Percentiles rank a stretch among this genome's conserved stretches.
Evolutionary conservation across 2,888 invertebrate genomes (phyloP).

Genomic region (Drosophila picticornis): DNA sequence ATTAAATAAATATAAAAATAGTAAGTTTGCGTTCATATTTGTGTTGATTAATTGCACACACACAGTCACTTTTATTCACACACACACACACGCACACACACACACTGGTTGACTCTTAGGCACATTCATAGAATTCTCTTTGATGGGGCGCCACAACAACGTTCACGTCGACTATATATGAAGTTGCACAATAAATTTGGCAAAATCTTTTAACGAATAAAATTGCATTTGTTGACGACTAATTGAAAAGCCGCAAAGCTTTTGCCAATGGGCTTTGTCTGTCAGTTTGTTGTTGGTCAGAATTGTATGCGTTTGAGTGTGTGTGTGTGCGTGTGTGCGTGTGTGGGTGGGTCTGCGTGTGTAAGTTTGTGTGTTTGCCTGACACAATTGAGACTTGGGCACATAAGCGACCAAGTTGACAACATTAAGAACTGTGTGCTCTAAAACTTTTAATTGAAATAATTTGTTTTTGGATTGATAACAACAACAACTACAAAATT

Average conservation of each 20-base stretch:
- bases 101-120: background rate
- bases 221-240: slow-evolving; percentile 75
- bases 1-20: background rate
- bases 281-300: slow-evolving; percentile 46
- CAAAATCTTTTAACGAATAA: slow-evolving; percentile 68
- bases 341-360: slow-evolving; percentile 13
- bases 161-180: slow-evolving; percentile 35
- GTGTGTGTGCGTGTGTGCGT: background rate
- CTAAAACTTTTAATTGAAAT: slow-evolving; percentile 76
- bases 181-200: slow-evolving; percentile 56
- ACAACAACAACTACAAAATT: slow-evolving; percentile 13
- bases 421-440: slow-evolving; percentile 70
- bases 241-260: slow-evolving; percentile 77
- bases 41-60: slow-evolving; percentile 2
- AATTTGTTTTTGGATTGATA: slow-evolving; percentile 64
- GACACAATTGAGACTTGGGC: slow-evolving; percentile 72
- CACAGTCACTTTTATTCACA: too few species aligned
- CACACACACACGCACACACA: background rate
- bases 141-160: slow-evolving; percentile 28
- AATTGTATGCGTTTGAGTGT: slow-evolving; percentile 10
- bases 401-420: slow-evolving; percentile 74
- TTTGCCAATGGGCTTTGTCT: slow-evolving; percentile 63
- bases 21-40: background rate
- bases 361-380: slow-evolving; percentile 58
- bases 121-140: slow-evolving; percentile 32